Base-by-base conservation (phyloP, 92 coral and sea anemone species). In the Diadumene lineata region DNA sequence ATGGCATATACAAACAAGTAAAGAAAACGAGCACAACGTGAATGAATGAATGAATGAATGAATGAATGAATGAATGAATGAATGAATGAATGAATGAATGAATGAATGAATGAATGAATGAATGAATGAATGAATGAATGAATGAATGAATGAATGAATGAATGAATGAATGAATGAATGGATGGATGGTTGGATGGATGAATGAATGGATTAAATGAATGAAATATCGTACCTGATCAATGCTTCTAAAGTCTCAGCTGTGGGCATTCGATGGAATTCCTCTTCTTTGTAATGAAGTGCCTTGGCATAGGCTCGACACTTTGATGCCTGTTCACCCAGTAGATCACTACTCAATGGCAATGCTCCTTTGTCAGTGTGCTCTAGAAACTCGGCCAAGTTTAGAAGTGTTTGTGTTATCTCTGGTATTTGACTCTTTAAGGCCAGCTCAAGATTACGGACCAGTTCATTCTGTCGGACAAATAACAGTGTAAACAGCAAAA, bases 261-360 rank as follows among this genome's bases (percentile, higher is more conserved):
- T 96, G 32, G 99, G 97, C 31, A 93, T 87, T 29, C 94, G 64
- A 83, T 96, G 97, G 80, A 96, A 96, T 77, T 96, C 99, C 28
- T 96, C 97, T 60, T 96, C 99, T 76, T 96, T 96, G 89, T 96
- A 96, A 68, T 96, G 99, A 57, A 96, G 86, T 7, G 99, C 99
- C 75, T 96, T 96, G n/a, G 98, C 98, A 29, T 94, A 94, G 0
- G 97, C 98, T 88, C 98, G 89, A 69, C 97, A 94, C 83, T 89
- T 94, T 21, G 97, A 94, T 7, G 98, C 98, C 79, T 93, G 97
- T 64, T 94, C 97, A 7, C 98, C 98, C 1, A 94, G 79, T 57
- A 94, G 87, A 69, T 92, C 97, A 60, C 90, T 90, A 68, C 92
- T 94, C 74, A 94, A 66, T 9, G 98, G 98, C 23, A 94, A 83